Conservation (phyloP, 2,797 vertebrate genomes). For the Sebastes itinus region DNA sequence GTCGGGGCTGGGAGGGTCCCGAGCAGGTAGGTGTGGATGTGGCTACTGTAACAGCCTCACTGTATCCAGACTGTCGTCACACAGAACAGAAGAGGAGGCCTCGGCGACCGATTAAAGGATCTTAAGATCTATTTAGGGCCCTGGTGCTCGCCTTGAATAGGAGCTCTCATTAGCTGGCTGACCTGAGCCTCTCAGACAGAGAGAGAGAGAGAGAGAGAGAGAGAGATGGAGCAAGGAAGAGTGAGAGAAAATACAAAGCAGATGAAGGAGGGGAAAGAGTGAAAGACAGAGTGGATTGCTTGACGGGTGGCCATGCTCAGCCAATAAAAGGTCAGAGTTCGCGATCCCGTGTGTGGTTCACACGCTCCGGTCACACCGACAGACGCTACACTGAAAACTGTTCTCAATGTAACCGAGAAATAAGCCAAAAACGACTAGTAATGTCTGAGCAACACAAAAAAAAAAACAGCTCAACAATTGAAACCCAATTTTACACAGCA, state of each 20-base stretch:
- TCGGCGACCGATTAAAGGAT: conserved; percentile 68
- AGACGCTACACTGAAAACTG: conserved; percentile 7
- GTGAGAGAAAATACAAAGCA: conserved; percentile 7
- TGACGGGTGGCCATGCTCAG: conserved; percentile 46
- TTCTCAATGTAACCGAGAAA: background rate
- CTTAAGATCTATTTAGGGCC: conserved; percentile 78
- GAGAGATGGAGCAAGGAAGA: background rate
- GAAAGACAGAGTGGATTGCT: conserved; percentile 10
- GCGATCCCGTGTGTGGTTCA: conserved; percentile 57
- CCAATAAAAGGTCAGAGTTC: conserved; percentile 46
- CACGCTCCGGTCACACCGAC: conserved; percentile 47
- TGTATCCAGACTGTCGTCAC: conserved; percentile 27
- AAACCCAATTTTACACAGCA: background rate
- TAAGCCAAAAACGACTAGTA: background rate
- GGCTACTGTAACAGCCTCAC: conserved; percentile 11
- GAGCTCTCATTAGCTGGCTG: conserved; percentile 75
- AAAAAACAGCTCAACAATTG: background rate
- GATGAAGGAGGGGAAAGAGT: conserved; percentile 19
- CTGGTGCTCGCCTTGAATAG: conserved; percentile 73
- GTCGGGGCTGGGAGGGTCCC: background rate
- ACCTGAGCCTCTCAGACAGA: conserved; percentile 50
- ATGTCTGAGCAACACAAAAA: conserved; percentile 4
- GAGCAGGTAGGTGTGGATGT: background rate
- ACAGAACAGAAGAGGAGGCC: conserved; percentile 42
- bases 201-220: background rate